Evolutionary conservation across 1,140 invertebrate genomes (phyloP).

Genomic region (Sarcophaga bullata): DNA sequence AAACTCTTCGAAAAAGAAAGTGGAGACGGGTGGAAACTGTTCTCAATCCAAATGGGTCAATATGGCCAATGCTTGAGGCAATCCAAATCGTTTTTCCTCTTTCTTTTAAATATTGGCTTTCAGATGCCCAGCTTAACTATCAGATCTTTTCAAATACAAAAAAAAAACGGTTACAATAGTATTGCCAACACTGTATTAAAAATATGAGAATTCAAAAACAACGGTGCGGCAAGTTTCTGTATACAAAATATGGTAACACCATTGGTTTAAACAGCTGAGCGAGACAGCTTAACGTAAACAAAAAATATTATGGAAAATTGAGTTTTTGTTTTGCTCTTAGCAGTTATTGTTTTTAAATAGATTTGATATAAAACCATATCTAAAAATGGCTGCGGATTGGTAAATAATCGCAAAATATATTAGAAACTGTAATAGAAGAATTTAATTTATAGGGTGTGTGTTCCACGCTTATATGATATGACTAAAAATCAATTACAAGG

Average conservation of each 20-base stretch:
- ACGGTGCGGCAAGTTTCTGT: neutral
- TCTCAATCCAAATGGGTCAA: too few relatives aligned
- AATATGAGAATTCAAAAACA: neutral
- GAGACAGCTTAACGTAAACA: neutral
- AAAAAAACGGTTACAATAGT: neutral
- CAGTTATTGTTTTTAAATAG: neutral
- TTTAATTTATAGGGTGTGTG: slow-evolving; percentile 32
- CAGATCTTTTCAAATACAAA: neutral
- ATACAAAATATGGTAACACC: neutral
- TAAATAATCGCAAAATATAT: slow-evolving; percentile 6
- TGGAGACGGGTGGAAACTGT: too few relatives aligned
- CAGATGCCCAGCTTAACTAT: too few relatives aligned
- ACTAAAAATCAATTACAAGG: slow-evolving; percentile 42
- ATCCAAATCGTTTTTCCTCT: too few relatives aligned
- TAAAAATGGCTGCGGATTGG: slow-evolving; percentile 41
- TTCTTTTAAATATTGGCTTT: too few relatives aligned
- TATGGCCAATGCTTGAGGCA: too few relatives aligned
- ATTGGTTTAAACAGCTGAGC: neutral
- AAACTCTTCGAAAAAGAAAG: too few relatives aligned
- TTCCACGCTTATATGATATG: slow-evolving; percentile 39
- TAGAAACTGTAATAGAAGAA: neutral
- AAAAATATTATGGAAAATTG: neutral
- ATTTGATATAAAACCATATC: neutral
- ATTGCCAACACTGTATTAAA: neutral
- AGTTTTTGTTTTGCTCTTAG: neutral